These are phyloP conservation scores for Drosophila nannoptera DNA, from an alignment of 1,140 invertebrate species.

Conservation along the genomic window DNA sequence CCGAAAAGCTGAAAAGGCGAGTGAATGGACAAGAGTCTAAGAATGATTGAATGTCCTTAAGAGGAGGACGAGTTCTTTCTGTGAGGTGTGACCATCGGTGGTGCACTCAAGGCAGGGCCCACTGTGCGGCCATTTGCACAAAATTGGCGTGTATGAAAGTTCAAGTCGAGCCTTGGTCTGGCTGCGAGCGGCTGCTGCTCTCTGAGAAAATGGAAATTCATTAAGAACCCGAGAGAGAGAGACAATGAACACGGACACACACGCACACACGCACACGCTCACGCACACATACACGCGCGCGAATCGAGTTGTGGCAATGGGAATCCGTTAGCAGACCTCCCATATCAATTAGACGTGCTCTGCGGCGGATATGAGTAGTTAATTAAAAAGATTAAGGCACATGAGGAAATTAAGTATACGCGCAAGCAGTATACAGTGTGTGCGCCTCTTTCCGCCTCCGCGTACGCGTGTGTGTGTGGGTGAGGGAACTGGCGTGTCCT, in stretches of 20 bases:
- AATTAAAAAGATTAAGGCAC: slow-evolving; percentile 71
- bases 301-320: slow-evolving; percentile 9
- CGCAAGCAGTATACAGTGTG: background rate
- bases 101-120: background rate
- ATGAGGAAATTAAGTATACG: slow-evolving; percentile 43
- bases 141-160: slow-evolving; percentile 1
- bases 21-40: background rate
- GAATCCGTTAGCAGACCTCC: slow-evolving; percentile 25
- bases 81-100: background rate
- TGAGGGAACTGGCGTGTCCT: background rate
- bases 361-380: slow-evolving; percentile 73
- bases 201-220: slow-evolving; percentile 66
- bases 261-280: slow-evolving; percentile 16
- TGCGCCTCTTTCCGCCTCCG: background rate
- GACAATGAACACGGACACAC: slow-evolving; percentile 33
- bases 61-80: background rate
- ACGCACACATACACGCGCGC: background rate
- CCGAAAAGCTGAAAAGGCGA: no score
- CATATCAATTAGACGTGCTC: slow-evolving; percentile 73
- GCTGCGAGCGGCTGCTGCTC: slow-evolving; percentile 42
- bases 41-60: no score
- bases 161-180: slow-evolving; percentile 3
- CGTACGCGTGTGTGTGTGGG: slow-evolving; percentile 1
- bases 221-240: slow-evolving; percentile 46
- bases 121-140: slow-evolving; percentile 2